Evolutionary conservation across 53 echinoderm and acorn worm genomes (phyloP), one percentile per base, ranked within the genome.

Genomic region (Crossaster papposus): DNA sequence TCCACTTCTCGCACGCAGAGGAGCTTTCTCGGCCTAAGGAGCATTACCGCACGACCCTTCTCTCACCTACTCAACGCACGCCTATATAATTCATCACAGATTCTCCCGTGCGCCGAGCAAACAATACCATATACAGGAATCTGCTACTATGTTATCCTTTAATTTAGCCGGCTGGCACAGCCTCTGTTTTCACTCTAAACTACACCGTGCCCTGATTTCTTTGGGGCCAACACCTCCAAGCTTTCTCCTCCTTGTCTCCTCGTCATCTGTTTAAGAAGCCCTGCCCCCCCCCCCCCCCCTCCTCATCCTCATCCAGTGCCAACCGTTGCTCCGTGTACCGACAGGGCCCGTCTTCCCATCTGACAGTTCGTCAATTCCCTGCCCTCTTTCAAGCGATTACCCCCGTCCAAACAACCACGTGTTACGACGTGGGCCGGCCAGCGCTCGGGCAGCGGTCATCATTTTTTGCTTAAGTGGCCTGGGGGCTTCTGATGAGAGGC

Each of bases 311-410:
- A 5, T 44, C 44, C 44, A 44, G 44, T 44, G 6, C 44, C 44
- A 44, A 44, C 2, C 44, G 44, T 44, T 44, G 44, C 9, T 44
- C 5, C 44, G 44, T 72, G 30, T n/a, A 20, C 18, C 72, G 29
- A 15, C 30, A 23, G 52, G 77, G 51, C 20, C 36, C 14, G 20
- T 18, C 54, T 30, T 54, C 87, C 87, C 87, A 54, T 32, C 52
- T 76, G 87, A 76, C 87, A 76, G 74, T 23, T 35, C 37, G 62
- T 77, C 87, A 77, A 87, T 87, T 75, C 20, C 17, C 36, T 87
- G 87, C 36, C 87, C 87, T 87, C 87, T 87, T 87, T 87, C 77
- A 77, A 35, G 76, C 87, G 87, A 87, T 87, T 87, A 87, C 87
- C 36, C 65, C 58, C 87, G 58, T 87, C 55, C 77, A 87, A 87